Conservation (phyloP, 2,888 invertebrate genomes). For the Campoletis raptor region DNA sequence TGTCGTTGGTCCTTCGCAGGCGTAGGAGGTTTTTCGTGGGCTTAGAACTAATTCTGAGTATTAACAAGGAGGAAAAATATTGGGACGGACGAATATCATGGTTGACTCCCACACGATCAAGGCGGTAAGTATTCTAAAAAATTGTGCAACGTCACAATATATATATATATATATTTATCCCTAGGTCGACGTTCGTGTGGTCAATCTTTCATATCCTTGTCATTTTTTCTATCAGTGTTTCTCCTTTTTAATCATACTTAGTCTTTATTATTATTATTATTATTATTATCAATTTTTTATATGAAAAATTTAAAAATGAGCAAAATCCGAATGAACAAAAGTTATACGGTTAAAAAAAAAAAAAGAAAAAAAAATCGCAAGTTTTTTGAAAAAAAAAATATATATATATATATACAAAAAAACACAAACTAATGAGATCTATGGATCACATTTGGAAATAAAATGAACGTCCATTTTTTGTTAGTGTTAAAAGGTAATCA, state of each 20-base stretch:
- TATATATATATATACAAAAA: no score
- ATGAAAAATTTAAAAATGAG: background rate
- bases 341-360: background rate
- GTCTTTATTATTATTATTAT: background rate
- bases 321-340: background rate
- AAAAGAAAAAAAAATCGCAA: background rate
- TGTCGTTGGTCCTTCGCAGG: no score
- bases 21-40: no score
- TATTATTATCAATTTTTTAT: background rate
- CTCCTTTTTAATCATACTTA: background rate
- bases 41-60: no score
- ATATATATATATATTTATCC: background rate
- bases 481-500: no score
- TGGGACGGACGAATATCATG: no score
- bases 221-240: constrained; percentile 8
- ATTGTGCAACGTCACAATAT: no score
- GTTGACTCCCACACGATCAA: no score
- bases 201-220: constrained; percentile 35
- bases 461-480: background rate
- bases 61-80: no score
- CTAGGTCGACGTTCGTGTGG: constrained; percentile 16
- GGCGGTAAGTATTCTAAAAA: no score
- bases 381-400: background rate
- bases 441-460: background rate
- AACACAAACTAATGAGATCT: no score